These are phyloP conservation scores for Chironomus riparius DNA, from an alignment of 2,888 invertebrate species.

Conservation along the genomic window DNA sequence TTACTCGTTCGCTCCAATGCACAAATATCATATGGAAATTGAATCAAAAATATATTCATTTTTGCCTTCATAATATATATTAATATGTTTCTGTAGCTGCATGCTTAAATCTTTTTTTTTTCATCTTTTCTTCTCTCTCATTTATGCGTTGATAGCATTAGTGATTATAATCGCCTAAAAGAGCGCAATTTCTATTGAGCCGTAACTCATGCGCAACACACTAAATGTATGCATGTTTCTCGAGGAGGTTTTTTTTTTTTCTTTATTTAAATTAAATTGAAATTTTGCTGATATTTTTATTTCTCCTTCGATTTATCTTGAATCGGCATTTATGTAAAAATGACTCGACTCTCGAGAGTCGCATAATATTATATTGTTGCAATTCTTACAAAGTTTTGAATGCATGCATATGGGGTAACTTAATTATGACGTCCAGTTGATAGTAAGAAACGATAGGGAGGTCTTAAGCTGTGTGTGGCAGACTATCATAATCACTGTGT, in stretches of 20 bases:
- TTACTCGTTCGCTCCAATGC: background rate
- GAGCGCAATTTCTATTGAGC: background rate
- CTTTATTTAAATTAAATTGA: background rate
- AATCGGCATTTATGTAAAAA: background rate
- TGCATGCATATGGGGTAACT: no score
- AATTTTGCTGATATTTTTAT: background rate
- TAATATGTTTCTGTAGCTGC: background rate
- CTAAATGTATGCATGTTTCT: background rate
- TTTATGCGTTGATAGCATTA: slow-evolving; percentile 9
- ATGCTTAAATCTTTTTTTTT: background rate
- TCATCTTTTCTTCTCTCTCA: background rate
- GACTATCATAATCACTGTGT: no score
- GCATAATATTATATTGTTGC: background rate
- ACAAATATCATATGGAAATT: slow-evolving; percentile 7
- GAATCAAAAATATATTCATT: background rate
- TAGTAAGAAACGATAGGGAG: no score
- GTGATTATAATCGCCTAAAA: slow-evolving; percentile 6
- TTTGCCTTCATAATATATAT: background rate
- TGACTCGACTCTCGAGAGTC: background rate
- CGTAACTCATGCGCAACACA: background rate
- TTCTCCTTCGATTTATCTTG: background rate
- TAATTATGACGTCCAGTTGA: no score
- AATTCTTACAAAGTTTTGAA: background rate
- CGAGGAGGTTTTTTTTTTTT: background rate
- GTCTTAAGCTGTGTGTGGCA: no score